phyloP scores from a whole-genome alignment of 2,888 invertebrate genomes.

The Trichogramma dendrolimi region DNA sequence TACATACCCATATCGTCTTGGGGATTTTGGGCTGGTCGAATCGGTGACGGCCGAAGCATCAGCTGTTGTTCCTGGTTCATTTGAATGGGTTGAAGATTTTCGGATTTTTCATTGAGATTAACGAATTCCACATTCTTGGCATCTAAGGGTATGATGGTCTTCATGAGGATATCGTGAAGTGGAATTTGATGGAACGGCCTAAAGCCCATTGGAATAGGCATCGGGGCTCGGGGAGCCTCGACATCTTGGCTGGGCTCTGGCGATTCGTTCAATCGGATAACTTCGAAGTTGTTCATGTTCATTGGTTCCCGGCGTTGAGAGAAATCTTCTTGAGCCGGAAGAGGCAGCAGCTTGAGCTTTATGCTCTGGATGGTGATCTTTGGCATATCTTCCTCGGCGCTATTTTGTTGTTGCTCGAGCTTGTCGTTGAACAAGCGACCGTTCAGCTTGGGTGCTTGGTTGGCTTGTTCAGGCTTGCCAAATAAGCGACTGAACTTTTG shows the following conservation, averaged over 20 bases:
- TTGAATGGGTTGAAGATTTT: not conserved
- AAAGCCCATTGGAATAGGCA: constrained; percentile 14
- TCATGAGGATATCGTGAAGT: constrained; percentile 22
- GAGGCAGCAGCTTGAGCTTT: constrained; percentile 22
- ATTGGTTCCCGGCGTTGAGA: not conserved
- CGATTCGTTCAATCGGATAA: constrained; percentile 20
- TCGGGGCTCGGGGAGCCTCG: constrained; percentile 19
- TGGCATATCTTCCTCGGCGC: constrained; percentile 21
- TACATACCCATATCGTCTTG: constrained; percentile 11
- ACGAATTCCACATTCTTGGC: constrained; percentile 23
- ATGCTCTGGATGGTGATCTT: constrained; percentile 28
- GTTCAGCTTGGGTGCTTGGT: not conserved
- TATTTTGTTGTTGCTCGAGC: constrained; percentile 12
- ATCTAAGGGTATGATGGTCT: constrained; percentile 9
- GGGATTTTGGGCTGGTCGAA: not conserved
- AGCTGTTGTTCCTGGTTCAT: constrained; percentile 5
- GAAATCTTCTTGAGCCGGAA: constrained; percentile 21
- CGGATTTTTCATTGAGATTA: constrained; percentile 8
- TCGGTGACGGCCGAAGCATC: not conserved
- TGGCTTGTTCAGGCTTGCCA: no score
- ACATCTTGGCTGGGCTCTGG: constrained; percentile 25
- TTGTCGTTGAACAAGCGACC: constrained; percentile 15
- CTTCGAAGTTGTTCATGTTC: constrained; percentile 15
- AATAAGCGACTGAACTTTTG: no score
- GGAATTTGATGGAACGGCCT: constrained; percentile 21